These are phyloP conservation scores for Scaptomyza hsui DNA, from an alignment of 1,140 invertebrate genomes.

Conservation along the genomic window DNA sequence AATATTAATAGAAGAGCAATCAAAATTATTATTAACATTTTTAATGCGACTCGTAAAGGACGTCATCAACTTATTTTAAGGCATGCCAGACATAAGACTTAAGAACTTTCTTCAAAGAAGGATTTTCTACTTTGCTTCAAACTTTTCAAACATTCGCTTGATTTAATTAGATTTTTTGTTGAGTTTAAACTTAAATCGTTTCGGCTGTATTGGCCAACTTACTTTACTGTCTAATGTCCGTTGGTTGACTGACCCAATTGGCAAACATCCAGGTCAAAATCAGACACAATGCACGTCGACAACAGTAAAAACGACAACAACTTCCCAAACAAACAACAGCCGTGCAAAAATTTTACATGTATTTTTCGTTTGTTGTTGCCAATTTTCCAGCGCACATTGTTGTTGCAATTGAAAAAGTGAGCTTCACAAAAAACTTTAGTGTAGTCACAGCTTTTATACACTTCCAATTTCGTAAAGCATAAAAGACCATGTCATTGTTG, in stretches of 20 bases:
- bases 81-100: constrained; percentile 9
- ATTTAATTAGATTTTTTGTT: constrained; percentile 31
- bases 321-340: constrained; percentile 7
- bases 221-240: constrained; percentile 16
- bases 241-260: constrained; percentile 65
- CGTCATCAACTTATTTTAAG: constrained; percentile 7
- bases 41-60: constrained; percentile 30
- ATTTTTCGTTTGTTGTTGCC: constrained; percentile 16
- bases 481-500: too few species aligned
- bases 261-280: constrained; percentile 66
- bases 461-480: too few species aligned
- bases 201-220: constrained; percentile 5
- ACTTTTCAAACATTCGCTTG: not conserved
- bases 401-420: constrained; percentile 15
- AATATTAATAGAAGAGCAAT: constrained; percentile 49
- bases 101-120: not conserved
- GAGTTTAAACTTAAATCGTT: constrained; percentile 17
- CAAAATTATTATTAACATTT: constrained; percentile 44
- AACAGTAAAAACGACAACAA: constrained; percentile 22
- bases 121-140: not conserved
- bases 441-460: too few species aligned
- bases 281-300: constrained; percentile 45
- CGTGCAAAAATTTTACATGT: constrained; percentile 42
- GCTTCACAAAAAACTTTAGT: too few species aligned
- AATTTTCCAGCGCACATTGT: not conserved